These are phyloP conservation scores for Octonoba sinensis DNA, from an alignment of 2,888 invertebrate species.

Conservation along the genomic window DNA sequence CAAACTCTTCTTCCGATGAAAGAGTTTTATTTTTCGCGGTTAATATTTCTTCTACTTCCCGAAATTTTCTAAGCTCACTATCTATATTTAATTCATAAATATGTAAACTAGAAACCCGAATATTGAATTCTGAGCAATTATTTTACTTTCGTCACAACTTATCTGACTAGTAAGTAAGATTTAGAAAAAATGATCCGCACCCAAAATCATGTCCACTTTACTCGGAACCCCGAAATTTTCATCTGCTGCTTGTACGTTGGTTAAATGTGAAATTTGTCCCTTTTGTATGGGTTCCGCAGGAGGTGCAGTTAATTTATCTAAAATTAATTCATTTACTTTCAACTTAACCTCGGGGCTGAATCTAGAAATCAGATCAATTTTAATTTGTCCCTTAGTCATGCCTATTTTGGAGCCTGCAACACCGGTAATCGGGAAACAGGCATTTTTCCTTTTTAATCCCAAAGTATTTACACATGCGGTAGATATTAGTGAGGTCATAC, in stretches of 20 bases:
- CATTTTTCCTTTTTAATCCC: no score
- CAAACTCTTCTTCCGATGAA: not conserved
- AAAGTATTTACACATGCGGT: not conserved
- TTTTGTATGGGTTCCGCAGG: no score
- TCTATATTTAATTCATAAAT: slow-evolving; percentile 1
- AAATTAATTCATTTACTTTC: no score
- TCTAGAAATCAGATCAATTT: no score
- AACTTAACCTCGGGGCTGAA: no score
- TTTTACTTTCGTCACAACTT: not conserved
- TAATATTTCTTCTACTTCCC: not conserved
- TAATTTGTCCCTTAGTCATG: no score
- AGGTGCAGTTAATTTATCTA: no score
- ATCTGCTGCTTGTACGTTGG: no score
- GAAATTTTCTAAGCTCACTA: not conserved
- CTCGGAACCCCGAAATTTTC: not conserved
- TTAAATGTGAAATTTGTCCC: no score
- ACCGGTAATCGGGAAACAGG: no score
- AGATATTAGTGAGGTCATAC: no score
- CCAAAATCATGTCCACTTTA: not conserved
- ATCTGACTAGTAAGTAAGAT: not conserved
- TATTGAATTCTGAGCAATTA: slow-evolving; percentile 3
- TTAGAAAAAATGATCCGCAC: not conserved
- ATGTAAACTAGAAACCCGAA: not conserved
- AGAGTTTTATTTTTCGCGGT: not conserved
- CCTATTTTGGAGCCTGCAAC: no score